Percentiles rank a stretch among this genome's conserved stretches.
phyloP scores from a whole-genome alignment of 2,888 invertebrate species.

The Prosapia bicincta region DNA sequence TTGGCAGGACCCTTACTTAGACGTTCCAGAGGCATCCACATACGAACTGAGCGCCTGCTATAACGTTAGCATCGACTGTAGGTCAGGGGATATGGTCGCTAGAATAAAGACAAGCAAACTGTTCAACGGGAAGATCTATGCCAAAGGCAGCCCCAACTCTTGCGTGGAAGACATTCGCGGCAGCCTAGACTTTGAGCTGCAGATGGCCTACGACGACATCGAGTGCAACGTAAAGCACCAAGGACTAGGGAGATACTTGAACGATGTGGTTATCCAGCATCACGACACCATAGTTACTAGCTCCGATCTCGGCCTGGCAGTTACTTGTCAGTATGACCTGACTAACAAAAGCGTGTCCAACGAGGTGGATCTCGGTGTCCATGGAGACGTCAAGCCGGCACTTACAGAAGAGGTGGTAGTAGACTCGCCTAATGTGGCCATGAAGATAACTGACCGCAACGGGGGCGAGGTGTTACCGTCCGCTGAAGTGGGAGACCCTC shows the following conservation, averaged over 20 bases:
- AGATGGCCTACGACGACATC: conserved; percentile 88
- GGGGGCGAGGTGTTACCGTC: conserved; percentile 81
- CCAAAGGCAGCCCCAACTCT: conserved; percentile 89
- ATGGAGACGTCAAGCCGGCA: conserved; percentile 82
- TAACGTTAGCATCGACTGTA: conserved; percentile 91
- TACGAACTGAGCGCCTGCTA: conserved; percentile 92
- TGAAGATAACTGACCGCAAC: conserved; percentile 85
- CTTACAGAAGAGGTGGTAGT: conserved; percentile 84
- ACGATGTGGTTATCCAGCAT: conserved; percentile 92
- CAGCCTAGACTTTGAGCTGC: conserved; percentile 84
- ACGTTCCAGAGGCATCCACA: conserved; percentile 87
- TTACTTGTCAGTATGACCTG: conserved; percentile 91
- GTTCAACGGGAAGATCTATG: conserved; percentile 93
- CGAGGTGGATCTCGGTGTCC: conserved; percentile 85
- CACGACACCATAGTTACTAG: conserved; percentile 94
- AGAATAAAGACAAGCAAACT: conserved; percentile 87
- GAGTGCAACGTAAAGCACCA: conserved; percentile 91
- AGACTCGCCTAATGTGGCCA: conserved; percentile 91
- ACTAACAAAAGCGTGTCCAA: conserved; percentile 93
- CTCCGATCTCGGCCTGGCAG: conserved; percentile 87
- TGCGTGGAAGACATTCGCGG: conserved; percentile 87
- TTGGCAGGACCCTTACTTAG: conserved; percentile 77
- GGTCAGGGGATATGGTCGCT: conserved; percentile 89
- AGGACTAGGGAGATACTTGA: conserved; percentile 78
- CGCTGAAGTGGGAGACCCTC: conserved; percentile 89